Evolutionary conservation across 1,140 invertebrate genomes (phyloP).

Genomic region (Gonioctena quinquepunctata): DNA sequence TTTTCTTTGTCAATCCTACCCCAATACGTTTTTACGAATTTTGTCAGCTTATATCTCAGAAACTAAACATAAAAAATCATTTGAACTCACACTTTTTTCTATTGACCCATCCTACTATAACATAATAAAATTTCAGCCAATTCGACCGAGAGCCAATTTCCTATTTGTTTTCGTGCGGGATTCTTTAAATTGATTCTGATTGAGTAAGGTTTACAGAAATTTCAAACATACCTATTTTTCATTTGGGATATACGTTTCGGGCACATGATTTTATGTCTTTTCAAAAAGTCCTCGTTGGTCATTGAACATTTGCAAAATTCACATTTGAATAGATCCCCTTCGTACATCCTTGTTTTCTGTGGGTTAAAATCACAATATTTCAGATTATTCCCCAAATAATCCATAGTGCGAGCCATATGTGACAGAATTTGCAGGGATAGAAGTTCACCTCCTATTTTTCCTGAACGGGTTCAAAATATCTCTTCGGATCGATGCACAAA

Average conservation of each 20-base stretch:
- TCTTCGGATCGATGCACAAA: constrained; percentile 44
- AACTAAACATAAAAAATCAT: no score
- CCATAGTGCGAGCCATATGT: not conserved
- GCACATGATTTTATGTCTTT: not conserved
- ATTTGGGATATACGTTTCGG: not conserved
- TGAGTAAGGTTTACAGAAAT: no score
- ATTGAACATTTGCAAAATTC: not conserved
- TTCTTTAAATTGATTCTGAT: no score
- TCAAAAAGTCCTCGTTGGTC: not conserved
- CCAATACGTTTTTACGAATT: no score
- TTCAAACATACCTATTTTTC: no score
- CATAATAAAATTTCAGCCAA: no score
- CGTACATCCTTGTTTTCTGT: not conserved
- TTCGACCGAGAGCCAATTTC: no score
- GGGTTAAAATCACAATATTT: constrained; percentile 14
- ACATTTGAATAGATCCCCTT: not conserved
- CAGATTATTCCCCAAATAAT: constrained; percentile 12
- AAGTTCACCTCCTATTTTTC: not conserved
- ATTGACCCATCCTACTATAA: no score
- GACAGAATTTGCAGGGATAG: constrained; percentile 17
- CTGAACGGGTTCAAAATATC: constrained; percentile 18
- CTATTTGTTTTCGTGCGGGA: no score
- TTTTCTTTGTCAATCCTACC: no score
- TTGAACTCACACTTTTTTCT: no score
- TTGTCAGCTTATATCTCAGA: no score